phyloP scores from a whole-genome alignment of 2,113 vertebrate species.

The Neoarius graeffei region DNA sequence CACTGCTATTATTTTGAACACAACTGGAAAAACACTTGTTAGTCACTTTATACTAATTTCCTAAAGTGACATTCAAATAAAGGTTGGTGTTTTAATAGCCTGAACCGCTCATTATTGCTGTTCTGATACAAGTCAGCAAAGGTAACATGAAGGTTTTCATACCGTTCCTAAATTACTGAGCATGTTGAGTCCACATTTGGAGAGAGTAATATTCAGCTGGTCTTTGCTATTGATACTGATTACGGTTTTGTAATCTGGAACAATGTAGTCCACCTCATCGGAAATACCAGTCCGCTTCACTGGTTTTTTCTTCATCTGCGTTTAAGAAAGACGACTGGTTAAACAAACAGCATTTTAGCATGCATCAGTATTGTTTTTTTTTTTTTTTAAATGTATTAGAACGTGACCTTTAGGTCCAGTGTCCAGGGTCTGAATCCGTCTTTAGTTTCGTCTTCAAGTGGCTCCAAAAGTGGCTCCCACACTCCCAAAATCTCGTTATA shows the following conservation, averaged over 20 bases:
- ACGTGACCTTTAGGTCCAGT: constrained; percentile 84
- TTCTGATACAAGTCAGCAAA: neutral
- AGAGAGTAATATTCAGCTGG: constrained; percentile 92
- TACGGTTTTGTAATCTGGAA: constrained; percentile 92
- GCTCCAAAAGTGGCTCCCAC: constrained; percentile 96
- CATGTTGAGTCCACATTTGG: constrained; percentile 92
- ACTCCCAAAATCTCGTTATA: constrained; percentile 95
- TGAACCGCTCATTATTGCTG: no score
- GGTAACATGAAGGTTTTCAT: constrained; percentile 58
- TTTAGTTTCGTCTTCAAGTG: constrained; percentile 85
- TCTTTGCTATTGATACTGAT: constrained; percentile 88
- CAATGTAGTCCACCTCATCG: constrained; percentile 85
- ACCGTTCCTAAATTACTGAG: constrained; percentile 90
- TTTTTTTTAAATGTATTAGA: neutral
- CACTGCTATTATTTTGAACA: no score
- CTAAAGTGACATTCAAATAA: no score
- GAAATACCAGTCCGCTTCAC: constrained; percentile 66
- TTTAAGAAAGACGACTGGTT: neutral
- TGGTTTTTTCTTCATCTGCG: constrained; percentile 93
- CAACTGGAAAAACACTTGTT: no score
- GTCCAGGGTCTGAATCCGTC: constrained; percentile 89
- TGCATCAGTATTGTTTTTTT: neutral
- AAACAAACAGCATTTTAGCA: neutral
- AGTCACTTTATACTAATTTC: no score
- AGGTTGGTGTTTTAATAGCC: no score